phyloP scores from a whole-genome alignment of 2,888 invertebrate species.

The Aphodius sticticus region DNA sequence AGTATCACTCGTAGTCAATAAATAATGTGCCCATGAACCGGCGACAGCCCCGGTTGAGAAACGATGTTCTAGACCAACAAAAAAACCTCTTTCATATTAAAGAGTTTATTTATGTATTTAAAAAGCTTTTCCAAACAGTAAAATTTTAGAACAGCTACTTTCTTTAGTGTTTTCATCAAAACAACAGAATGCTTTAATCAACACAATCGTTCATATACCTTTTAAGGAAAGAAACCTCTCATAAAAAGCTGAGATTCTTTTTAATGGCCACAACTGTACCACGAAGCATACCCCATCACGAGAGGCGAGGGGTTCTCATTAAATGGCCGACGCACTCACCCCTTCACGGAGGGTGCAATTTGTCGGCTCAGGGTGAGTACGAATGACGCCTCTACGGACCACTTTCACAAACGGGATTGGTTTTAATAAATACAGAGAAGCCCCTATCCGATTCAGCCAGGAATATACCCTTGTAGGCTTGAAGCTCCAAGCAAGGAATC shows the following conservation, averaged over 20 bases:
- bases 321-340: slow-evolving; percentile 10
- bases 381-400: not conserved
- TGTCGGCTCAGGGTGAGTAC: slow-evolving; percentile 4
- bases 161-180: too few relatives aligned
- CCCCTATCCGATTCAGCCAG: not conserved
- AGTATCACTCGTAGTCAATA: too few relatives aligned
- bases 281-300: not conserved
- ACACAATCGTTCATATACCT: too few relatives aligned
- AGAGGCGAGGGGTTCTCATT: slow-evolving; percentile 9
- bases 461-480: not conserved
- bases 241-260: not conserved
- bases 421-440: not conserved
- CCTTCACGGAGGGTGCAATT: not conserved
- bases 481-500: not conserved
- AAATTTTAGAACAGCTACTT: too few relatives aligned
- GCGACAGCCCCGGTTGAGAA: too few relatives aligned
- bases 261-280: not conserved
- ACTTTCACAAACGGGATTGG: slow-evolving; percentile 4
- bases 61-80: too few relatives aligned
- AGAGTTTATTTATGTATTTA: too few relatives aligned
- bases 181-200: too few relatives aligned
- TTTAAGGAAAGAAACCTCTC: too few relatives aligned
- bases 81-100: too few relatives aligned
- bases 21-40: too few relatives aligned
- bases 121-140: too few relatives aligned